Conservation (phyloP, 2,113 vertebrate species). For the Ceyx margarethae region DNA sequence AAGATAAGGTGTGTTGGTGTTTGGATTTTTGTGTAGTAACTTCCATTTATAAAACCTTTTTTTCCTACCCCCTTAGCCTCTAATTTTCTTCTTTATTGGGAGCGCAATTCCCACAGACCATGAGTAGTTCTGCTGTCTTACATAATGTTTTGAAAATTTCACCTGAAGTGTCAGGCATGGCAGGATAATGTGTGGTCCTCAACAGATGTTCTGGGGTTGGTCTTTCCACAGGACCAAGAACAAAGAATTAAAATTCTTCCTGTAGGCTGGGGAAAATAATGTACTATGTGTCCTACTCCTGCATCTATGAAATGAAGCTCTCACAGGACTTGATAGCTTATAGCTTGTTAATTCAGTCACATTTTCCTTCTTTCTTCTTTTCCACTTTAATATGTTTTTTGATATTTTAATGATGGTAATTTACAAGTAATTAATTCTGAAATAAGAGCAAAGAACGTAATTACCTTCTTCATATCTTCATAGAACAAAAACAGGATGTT, state of each 20-base stretch:
- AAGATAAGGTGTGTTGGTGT: not conserved
- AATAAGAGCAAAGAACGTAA: not conserved
- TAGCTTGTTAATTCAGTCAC: not conserved
- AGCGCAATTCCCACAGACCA: not conserved
- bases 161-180: not conserved
- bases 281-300: not conserved
- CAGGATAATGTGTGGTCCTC: not conserved
- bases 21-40: not conserved
- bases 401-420: not conserved
- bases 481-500: constrained; percentile 74
- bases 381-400: not conserved
- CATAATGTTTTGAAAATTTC: not conserved
- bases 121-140: not conserved
- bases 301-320: not conserved
- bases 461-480: constrained; percentile 79
- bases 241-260: not conserved
- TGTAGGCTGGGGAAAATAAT: not conserved
- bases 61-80: not conserved
- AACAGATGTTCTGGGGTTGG: not conserved
- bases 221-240: not conserved
- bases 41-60: not conserved
- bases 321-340: not conserved
- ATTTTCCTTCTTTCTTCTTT: not conserved
- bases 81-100: not conserved
- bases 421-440: not conserved